A percentile compares a stretch with the other conserved stretches of the same genome.
phyloP scores from a whole-genome alignment of 2,888 invertebrate species.

The Agrilus biguttatus region DNA sequence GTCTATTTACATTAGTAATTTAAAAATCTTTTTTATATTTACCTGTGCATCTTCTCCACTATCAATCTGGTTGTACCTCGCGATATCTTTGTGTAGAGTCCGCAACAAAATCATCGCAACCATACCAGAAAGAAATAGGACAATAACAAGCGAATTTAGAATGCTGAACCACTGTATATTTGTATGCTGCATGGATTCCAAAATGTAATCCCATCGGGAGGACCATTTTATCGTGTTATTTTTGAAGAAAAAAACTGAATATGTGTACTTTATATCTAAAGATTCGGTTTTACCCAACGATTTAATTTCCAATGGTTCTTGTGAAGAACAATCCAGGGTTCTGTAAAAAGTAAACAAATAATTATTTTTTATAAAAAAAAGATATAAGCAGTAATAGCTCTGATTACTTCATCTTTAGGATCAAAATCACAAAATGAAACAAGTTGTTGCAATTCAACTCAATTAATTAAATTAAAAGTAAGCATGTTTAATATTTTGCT shows the following conservation, averaged over 20 bases:
- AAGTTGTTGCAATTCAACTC: no score
- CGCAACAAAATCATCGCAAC: slow-evolving; percentile 97
- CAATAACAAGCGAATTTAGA: slow-evolving; percentile 92
- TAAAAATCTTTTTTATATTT: slow-evolving; percentile 9
- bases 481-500: no score
- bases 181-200: slow-evolving; percentile 96
- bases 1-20: background rate
- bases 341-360: slow-evolving; percentile 24
- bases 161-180: slow-evolving; percentile 99
- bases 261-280: slow-evolving; percentile 68
- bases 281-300: slow-evolving; percentile 31
- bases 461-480: no score
- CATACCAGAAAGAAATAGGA: slow-evolving; percentile 95
- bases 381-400: no score
- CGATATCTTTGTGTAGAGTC: slow-evolving; percentile 96
- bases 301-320: slow-evolving; percentile 52
- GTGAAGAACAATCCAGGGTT: slow-evolving; percentile 35
- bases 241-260: slow-evolving; percentile 65
- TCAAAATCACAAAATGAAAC: no score
- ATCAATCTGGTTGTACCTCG: slow-evolving; percentile 92
- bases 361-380: no score
- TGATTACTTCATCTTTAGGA: no score
- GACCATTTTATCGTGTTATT: slow-evolving; percentile 92
- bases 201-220: slow-evolving; percentile 97
- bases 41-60: slow-evolving; percentile 86